Conservation (phyloP, 2,113 vertebrate genomes). For the Arizona elegans region DNA sequence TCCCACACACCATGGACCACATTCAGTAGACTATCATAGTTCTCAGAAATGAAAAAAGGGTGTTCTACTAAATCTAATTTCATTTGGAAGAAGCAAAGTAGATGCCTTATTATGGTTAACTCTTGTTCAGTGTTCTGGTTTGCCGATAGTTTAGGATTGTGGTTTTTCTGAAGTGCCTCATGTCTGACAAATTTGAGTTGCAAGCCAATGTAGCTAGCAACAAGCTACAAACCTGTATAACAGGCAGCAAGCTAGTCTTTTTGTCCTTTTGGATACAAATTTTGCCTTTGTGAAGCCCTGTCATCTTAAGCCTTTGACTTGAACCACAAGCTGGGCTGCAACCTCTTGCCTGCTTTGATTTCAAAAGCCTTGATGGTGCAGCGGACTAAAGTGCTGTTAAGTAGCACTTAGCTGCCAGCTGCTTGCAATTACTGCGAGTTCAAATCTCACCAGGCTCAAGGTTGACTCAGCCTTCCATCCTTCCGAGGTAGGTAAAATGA, state of each 20-base stretch:
- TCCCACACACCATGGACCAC: neutral
- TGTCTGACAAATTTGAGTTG: neutral
- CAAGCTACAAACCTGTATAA: neutral
- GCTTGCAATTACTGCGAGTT: too few species aligned
- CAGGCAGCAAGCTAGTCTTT: neutral
- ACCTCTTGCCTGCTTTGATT: slow-evolving; percentile 1
- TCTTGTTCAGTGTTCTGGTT: neutral
- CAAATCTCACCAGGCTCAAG: too few species aligned
- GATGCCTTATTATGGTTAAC: neutral
- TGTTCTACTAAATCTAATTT: neutral
- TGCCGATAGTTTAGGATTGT: neutral
- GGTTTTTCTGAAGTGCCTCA: neutral
- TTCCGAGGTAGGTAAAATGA: too few species aligned
- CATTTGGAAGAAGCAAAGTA: neutral
- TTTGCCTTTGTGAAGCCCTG: neutral
- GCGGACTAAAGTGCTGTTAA: too few species aligned
- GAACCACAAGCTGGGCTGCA: neutral
- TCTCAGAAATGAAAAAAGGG: neutral
- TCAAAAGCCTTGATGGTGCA: too few species aligned
- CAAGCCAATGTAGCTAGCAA: neutral
- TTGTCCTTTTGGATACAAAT: neutral
- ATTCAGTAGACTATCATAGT: neutral
- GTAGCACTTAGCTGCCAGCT: too few species aligned
- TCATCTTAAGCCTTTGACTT: neutral
- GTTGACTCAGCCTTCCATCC: too few species aligned